These are phyloP conservation scores for Hylaea fasciaria DNA, from an alignment of 2,888 invertebrate genomes.

Conservation along the genomic window DNA sequence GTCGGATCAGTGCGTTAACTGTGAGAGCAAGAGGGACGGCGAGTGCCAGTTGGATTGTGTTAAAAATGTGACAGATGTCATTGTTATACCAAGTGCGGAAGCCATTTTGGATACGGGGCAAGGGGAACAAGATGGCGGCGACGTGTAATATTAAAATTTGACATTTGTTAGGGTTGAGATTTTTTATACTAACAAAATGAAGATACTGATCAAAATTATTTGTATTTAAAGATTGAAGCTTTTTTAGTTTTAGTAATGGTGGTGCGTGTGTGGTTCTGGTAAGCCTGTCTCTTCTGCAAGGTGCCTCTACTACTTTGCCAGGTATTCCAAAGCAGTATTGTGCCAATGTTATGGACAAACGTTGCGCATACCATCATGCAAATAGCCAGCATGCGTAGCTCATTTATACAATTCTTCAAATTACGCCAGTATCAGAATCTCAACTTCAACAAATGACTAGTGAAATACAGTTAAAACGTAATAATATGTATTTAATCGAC, in stretches of 20 bases:
- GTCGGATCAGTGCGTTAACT: conserved; percentile 49
- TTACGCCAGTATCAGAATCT: not conserved
- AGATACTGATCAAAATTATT: not conserved
- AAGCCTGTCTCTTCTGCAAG: too few relatives aligned
- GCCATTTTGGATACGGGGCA: conserved; percentile 73
- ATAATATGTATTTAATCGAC: conserved; percentile 3
- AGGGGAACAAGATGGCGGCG: conserved; percentile 33
- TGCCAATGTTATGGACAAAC: too few relatives aligned
- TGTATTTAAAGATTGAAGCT: not conserved
- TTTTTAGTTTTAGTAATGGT: too few relatives aligned
- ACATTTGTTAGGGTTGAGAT: conserved; percentile 28
- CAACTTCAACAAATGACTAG: conserved; percentile 6
- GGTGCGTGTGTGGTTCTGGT: too few relatives aligned
- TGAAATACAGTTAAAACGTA: not conserved
- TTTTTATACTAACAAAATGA: not conserved
- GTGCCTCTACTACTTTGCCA: too few relatives aligned
- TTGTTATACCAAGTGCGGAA: conserved; percentile 75
- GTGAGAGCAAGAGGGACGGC: conserved; percentile 49
- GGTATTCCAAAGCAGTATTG: too few relatives aligned
- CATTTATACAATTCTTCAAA: too few relatives aligned
- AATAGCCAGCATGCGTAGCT: too few relatives aligned
- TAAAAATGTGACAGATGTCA: conserved; percentile 68
- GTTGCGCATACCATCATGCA: too few relatives aligned
- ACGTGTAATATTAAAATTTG: conserved; percentile 20
- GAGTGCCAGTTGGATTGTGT: conserved; percentile 64